These are phyloP conservation scores for Microplitis deprimator DNA, from an alignment of 2,888 invertebrate species.

Conservation along the genomic window DNA sequence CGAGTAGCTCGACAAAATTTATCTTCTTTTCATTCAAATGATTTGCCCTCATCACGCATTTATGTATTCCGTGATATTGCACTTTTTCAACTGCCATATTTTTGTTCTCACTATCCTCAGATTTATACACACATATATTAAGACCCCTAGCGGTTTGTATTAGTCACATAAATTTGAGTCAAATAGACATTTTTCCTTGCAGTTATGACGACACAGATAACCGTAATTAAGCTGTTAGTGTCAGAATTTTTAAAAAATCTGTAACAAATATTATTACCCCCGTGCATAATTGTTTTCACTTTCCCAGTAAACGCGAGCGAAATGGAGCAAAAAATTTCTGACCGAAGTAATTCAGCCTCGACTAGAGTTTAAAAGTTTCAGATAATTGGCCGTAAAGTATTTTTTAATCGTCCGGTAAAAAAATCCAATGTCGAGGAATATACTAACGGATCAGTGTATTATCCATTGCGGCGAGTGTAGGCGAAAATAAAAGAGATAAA, in stretches of 20 bases:
- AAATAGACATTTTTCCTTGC: slow-evolving; percentile 11
- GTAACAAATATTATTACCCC: neutral
- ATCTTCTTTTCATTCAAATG: slow-evolving; percentile 69
- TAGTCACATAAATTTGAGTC: slow-evolving; percentile 67
- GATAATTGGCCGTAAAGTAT: slow-evolving; percentile 42
- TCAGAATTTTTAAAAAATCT: slow-evolving; percentile 8
- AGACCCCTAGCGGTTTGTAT: slow-evolving; percentile 64
- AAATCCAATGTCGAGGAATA: slow-evolving; percentile 27
- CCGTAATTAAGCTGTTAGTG: slow-evolving; percentile 35
- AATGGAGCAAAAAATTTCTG: too few relatives aligned
- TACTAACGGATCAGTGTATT: slow-evolving; percentile 12
- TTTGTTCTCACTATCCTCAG: slow-evolving; percentile 51
- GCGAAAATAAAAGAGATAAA: slow-evolving; percentile 20
- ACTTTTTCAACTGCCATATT: slow-evolving; percentile 63
- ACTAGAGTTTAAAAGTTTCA: slow-evolving; percentile 32
- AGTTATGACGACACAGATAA: slow-evolving; percentile 27
- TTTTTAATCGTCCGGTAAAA: slow-evolving; percentile 41
- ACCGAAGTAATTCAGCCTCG: neutral
- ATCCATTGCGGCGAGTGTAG: too few relatives aligned
- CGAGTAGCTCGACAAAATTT: slow-evolving; percentile 63
- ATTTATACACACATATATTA: slow-evolving; percentile 52
- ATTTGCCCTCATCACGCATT: slow-evolving; percentile 66
- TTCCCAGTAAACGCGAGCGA: too few relatives aligned
- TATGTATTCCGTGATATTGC: slow-evolving; percentile 70
- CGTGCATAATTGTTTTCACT: too few relatives aligned